A percentile compares a stretch with the other conserved stretches of the same genome.
Evolutionary conservation across 2,888 invertebrate genomes (phyloP).

Genomic region (Dicranocentrus wangi): DNA sequence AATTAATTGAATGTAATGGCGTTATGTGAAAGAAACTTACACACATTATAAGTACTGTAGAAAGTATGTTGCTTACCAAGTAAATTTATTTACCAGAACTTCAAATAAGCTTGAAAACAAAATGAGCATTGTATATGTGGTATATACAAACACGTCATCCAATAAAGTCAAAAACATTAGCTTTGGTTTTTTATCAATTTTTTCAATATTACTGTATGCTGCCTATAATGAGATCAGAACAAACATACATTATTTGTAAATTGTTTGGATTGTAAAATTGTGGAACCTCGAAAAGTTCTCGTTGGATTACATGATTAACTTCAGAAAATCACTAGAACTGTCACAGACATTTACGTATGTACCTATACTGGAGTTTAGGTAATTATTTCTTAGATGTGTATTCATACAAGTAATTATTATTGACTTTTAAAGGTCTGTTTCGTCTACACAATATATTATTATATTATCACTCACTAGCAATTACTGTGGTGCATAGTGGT

Average conservation of each 20-base stretch:
- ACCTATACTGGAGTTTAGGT: neutral
- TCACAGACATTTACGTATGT: slow-evolving; percentile 28
- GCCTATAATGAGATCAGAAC: slow-evolving; percentile 42
- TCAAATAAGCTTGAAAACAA: slow-evolving; percentile 30
- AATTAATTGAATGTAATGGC: no score
- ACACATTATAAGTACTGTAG: no score
- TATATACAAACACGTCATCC: slow-evolving; percentile 8
- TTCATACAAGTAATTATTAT: slow-evolving; percentile 1
- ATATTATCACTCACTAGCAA: no score
- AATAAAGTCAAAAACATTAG: slow-evolving; percentile 18
- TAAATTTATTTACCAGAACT: slow-evolving; percentile 10
- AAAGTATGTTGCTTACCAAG: no score
- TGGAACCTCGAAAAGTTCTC: slow-evolving; percentile 1
- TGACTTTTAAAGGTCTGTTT: slow-evolving; percentile 4
- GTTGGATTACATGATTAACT: slow-evolving; percentile 18
- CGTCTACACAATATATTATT: neutral
- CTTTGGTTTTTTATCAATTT: slow-evolving; percentile 11
- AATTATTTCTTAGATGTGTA: neutral
- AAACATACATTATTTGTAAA: slow-evolving; percentile 19
- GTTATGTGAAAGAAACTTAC: no score
- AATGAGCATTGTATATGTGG: slow-evolving; percentile 15
- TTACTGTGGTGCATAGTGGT: slow-evolving; percentile 11
- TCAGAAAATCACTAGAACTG: slow-evolving; percentile 44
- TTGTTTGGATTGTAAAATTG: slow-evolving; percentile 1
- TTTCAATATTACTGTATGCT: neutral